These are phyloP conservation scores for Echinometra lucunter DNA, from an alignment of 53 echinoderm and acorn worm species.

Conservation along the genomic window DNA sequence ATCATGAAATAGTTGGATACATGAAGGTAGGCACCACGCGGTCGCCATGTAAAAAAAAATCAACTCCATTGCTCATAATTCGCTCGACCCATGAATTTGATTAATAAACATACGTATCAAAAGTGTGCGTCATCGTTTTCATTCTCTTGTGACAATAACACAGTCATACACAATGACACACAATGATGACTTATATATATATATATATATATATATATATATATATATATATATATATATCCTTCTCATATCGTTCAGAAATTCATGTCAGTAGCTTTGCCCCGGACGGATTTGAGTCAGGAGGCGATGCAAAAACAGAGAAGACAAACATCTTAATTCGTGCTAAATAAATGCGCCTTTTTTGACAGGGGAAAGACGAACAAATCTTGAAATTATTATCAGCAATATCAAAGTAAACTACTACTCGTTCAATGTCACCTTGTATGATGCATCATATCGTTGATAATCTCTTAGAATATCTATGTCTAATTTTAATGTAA, in stretches of 20 bases:
- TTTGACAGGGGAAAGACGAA: neutral
- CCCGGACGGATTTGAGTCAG: neutral
- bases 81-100: constrained; percentile 64
- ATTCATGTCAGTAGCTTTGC: neutral
- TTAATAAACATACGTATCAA: constrained; percentile 68
- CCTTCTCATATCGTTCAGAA: neutral
- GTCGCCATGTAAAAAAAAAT: neutral
- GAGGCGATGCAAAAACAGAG: neutral
- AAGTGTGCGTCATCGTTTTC: constrained; percentile 61
- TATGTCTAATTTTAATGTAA: no score
- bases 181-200: neutral
- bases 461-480: no score
- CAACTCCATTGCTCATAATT: constrained; percentile 29
- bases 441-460: no score
- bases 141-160: constrained; percentile 12
- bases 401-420: no score
- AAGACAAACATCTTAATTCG: neutral
- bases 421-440: no score
- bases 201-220: no score
- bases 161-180: constrained; percentile 30
- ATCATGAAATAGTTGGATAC: constrained; percentile 58
- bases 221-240: neutral
- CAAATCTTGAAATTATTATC: neutral
- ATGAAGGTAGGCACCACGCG: constrained; percentile 35
- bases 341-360: neutral